Evolutionary conservation across 2,888 invertebrate species (phyloP).

Genomic region (Drosophila bunnanda): DNA sequence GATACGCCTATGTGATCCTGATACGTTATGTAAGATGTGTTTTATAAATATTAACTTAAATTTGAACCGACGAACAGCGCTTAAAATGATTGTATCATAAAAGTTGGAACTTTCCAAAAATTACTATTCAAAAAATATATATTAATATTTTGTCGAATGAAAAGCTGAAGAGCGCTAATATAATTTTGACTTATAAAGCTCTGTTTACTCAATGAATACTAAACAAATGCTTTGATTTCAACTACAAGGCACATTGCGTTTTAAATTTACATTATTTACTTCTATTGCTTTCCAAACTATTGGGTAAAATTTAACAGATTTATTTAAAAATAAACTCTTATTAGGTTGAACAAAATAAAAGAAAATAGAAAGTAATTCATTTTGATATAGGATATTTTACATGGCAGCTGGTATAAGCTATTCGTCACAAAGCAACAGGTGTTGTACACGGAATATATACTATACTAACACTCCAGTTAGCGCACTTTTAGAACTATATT

Average conservation of each 20-base stretch:
- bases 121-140: not conserved
- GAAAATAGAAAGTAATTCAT: not conserved
- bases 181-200: constrained; percentile 22
- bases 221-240: not conserved
- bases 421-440: not conserved
- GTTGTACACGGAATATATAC: not conserved
- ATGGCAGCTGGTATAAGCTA: not conserved
- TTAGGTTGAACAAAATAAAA: too few species aligned
- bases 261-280: too few species aligned
- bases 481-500: too few species aligned
- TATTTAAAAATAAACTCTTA: too few species aligned
- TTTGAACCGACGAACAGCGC: not conserved
- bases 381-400: not conserved
- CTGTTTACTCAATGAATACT: constrained; percentile 1
- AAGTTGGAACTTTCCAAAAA: not conserved
- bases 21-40: not conserved
- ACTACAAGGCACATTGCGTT: too few species aligned
- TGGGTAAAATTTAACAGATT: too few species aligned
- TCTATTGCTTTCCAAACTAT: too few species aligned
- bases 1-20: not conserved
- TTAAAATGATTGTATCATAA: not conserved
- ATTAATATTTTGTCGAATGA: not conserved
- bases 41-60: not conserved
- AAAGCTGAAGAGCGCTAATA: not conserved
- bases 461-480: not conserved